Percentiles rank a stretch among this genome's conserved stretches.
These are phyloP conservation scores for Liasis olivaceus DNA, from an alignment of 2,797 vertebrate species.

Conservation along the genomic window DNA sequence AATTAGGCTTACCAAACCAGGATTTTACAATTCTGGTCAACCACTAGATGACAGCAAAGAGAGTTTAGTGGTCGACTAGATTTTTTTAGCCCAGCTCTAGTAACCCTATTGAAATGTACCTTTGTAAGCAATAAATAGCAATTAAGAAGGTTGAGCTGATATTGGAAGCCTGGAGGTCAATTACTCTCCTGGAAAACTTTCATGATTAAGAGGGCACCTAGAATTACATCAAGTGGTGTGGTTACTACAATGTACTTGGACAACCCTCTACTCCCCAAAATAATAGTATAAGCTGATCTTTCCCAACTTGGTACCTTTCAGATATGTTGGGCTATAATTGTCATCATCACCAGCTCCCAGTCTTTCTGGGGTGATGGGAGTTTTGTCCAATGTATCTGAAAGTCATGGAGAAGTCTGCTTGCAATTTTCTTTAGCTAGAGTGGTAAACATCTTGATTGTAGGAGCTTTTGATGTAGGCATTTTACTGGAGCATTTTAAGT, in stretches of 20 bases:
- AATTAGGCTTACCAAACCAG: not conserved
- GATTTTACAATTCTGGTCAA: not conserved
- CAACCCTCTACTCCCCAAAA: not conserved
- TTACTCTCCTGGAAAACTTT: constrained; percentile 30
- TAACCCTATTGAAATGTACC: not conserved
- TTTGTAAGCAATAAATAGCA: constrained; percentile 51
- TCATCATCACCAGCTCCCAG: too few relatives aligned
- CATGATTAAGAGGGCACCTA: not conserved
- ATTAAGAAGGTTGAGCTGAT: constrained; percentile 60
- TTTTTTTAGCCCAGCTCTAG: not conserved
- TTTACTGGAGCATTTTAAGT: not conserved
- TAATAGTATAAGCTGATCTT: too few relatives aligned
- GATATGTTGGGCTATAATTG: too few relatives aligned
- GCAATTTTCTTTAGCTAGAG: not conserved
- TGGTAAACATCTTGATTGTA: not conserved
- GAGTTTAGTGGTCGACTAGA: not conserved
- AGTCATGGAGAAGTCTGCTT: not conserved
- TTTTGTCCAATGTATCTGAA: not conserved
- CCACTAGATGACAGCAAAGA: not conserved
- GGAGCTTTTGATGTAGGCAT: not conserved
- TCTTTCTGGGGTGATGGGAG: not conserved
- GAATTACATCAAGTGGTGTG: constrained; percentile 23
- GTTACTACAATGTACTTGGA: constrained; percentile 8
- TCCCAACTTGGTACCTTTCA: too few relatives aligned
- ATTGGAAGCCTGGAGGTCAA: constrained; percentile 38